Evolutionary conservation across 2,888 invertebrate genomes (phyloP).

Genomic region (Calliscelio sp.): DNA sequence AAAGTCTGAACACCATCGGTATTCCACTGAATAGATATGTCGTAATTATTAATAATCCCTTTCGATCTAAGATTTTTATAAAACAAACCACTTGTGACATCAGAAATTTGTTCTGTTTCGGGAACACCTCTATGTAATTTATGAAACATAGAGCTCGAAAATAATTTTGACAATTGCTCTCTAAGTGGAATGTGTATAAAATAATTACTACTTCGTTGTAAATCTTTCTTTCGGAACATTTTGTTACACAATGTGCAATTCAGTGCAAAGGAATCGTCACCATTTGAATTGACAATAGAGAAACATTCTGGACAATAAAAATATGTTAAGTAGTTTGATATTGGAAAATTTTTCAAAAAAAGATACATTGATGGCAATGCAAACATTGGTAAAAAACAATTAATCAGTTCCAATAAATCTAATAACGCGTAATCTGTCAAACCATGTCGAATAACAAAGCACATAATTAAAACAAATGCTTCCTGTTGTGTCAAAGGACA

Average conservation of each 20-base stretch:
- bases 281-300: conserved; percentile 21
- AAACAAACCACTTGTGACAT: conserved; percentile 28
- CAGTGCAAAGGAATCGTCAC: background rate
- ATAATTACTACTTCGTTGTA: conserved; percentile 33
- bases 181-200: conserved; percentile 50
- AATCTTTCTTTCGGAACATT: conserved; percentile 17
- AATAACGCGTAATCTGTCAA: conserved; percentile 27
- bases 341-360: conserved; percentile 25
- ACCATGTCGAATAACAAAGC: conserved; percentile 9
- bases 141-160: conserved; percentile 15
- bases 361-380: conserved; percentile 9
- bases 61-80: conserved; percentile 37
- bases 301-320: conserved; percentile 55
- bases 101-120: conserved; percentile 19
- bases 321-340: conserved; percentile 1
- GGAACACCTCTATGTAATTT: conserved; percentile 15
- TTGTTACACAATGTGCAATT: conserved; percentile 26
- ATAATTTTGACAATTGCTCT: conserved; percentile 28
- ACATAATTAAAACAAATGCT: background rate
- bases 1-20: conserved; percentile 69
- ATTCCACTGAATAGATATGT: conserved; percentile 62
- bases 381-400: conserved; percentile 13
- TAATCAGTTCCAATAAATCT: conserved; percentile 19
- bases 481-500: background rate
- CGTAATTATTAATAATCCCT: conserved; percentile 20